Percentiles rank a stretch among this genome's conserved stretches.
These are phyloP conservation scores for Anguilla pacifica DNA, from an alignment of 2,797 vertebrate species.

Conservation along the genomic window DNA sequence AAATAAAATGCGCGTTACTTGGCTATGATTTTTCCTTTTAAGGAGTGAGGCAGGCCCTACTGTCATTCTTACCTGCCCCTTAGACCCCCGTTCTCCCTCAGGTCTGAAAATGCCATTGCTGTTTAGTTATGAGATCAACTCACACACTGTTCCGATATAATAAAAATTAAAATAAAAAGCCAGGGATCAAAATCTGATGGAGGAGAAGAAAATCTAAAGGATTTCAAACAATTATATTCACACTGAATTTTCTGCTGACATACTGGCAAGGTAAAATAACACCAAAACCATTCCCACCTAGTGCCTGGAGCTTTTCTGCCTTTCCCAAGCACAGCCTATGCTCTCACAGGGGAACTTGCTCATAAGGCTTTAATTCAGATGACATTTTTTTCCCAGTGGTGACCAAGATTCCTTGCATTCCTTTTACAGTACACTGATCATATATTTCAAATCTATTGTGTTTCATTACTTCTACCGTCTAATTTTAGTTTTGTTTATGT, in stretches of 20 bases:
- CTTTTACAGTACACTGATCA: background rate
- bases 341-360: background rate
- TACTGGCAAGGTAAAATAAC: background rate
- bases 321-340: background rate
- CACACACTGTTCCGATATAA: background rate
- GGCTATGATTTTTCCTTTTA: no score
- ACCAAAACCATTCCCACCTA: background rate
- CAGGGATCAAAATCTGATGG: background rate
- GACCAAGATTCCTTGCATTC: background rate
- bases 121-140: background rate
- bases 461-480: background rate
- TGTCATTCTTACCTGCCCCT: no score
- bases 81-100: no score
- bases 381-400: background rate
- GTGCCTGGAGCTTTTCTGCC: background rate
- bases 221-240: background rate
- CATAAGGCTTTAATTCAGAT: background rate
- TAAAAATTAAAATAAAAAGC: background rate
- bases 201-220: background rate
- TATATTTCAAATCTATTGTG: no score
- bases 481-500: background rate
- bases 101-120: no score
- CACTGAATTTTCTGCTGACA: background rate
- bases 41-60: no score
- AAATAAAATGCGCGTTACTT: no score